phyloP scores from a whole-genome alignment of 2,888 invertebrate genomes.

The Drosophila borborema region DNA sequence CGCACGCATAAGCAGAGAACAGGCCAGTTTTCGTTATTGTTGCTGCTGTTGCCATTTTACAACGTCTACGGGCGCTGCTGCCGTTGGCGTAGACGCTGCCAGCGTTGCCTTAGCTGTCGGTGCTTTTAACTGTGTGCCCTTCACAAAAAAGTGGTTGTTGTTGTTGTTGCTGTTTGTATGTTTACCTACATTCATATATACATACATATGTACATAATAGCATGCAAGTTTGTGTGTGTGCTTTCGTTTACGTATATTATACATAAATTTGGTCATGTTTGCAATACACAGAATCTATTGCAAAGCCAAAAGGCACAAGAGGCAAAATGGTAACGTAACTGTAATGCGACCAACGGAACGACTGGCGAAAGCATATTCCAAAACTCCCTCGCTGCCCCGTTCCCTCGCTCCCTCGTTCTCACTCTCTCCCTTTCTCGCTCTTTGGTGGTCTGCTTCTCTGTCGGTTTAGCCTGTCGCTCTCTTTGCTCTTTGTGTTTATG shows the following conservation, averaged over 20 bases:
- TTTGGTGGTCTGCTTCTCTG: constrained; percentile 6
- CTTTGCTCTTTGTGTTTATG: constrained; percentile 67
- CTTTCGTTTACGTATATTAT: constrained; percentile 16
- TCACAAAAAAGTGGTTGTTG: constrained; percentile 42
- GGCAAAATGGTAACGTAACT: constrained; percentile 44
- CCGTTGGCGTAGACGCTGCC: constrained; percentile 17
- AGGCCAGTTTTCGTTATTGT: constrained; percentile 42
- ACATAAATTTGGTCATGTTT: constrained; percentile 49
- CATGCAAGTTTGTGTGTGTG: constrained; percentile 8
- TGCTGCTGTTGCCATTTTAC: constrained; percentile 53
- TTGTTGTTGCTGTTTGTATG: constrained; percentile 12
- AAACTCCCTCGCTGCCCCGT: constrained; percentile 17
- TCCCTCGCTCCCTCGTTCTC: constrained; percentile 4
- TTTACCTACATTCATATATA: constrained; percentile 37
- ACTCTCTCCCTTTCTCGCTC: background rate
- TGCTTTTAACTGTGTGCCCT: constrained; percentile 50
- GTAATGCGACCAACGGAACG: constrained; percentile 41
- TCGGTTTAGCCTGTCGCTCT: constrained; percentile 27
- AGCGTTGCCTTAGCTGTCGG: constrained; percentile 12
- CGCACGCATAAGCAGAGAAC: constrained; percentile 2
- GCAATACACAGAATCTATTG: constrained; percentile 53
- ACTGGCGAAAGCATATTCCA: constrained; percentile 57
- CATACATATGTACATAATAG: constrained; percentile 13
- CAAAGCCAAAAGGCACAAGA: constrained; percentile 24
- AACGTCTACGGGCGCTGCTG: constrained; percentile 43